Base-by-base conservation (phyloP, 2,888 invertebrate species). In the Molorchus minor region DNA sequence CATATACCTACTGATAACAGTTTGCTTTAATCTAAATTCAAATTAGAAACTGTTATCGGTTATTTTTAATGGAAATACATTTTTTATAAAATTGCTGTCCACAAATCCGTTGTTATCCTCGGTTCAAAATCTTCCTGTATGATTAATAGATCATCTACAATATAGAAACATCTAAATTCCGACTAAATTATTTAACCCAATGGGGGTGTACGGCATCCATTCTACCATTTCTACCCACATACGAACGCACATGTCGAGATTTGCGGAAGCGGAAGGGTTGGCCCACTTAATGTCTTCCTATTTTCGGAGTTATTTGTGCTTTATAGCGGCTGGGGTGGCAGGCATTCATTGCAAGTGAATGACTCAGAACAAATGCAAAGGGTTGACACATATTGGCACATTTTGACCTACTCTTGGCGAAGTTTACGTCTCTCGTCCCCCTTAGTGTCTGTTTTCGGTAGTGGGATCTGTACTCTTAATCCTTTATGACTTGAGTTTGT, bases 211-310 rank as follows among this genome's bases (percentile, higher is more conserved):
- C 33, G 33, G 49, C 44, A 56, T 52, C 56, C 58, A 64, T 60
- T 61, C 63, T 61, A 66, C 68, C 67, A 67, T 66, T 65, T 61
- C 63, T 61, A 66, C 68, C 67, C 68, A 68, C 67, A 70, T 67
- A 67, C 56, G 60, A 55, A 35, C 54, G 47, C 66, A 66, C 67
- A 73, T 73, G 73, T 72, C 65, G 71, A 76, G 75, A 73, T 76
- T 79, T 78, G 77, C 78, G 79, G 79, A 79, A 78, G 77, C 75
- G 77, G 77, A 78, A 78, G 76, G 74, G 75, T 72, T 71, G 63
- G 64, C 58, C 61, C 58, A 61, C 69, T 68, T 67, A 72, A 74
- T 73, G 71, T 71, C 69, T 73, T 73, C 71, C 72, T 69, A 69
- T 65, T 74, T 71, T 71, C 66, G 65, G 64, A 67, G 62, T 62